Base-by-base conservation (phyloP, 1,140 invertebrate genomes). In the Drosophila kohkoa region DNA sequence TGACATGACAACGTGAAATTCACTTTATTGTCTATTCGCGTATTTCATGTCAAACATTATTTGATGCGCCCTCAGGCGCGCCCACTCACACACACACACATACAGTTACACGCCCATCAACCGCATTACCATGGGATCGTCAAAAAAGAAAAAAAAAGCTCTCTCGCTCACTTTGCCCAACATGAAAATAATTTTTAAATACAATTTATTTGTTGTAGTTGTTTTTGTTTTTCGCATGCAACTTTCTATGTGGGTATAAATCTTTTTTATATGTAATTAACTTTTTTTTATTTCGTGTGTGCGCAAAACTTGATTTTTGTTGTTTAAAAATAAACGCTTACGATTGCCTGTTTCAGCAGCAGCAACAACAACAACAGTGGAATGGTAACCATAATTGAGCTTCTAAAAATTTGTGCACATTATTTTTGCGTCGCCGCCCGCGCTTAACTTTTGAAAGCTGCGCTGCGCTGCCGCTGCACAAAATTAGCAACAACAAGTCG, bases 1-100 rank as follows among this genome's bases (percentile, higher is more conserved):
- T 78, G 83, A 83, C 77, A 88, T 87, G 85, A 87, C 80, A 87
- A 83, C 83, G 81, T 88, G 81, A 88, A 88, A 88, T 88, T 88
- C 82, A 83, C 74, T 88, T 89, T 88, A 88, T 88, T 89, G 73
- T 83, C 83, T 88, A 74, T 77, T 46, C 82, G 82, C 77, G 75
- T 87, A 82, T 88, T 79, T 70, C 80, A 82, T 87, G 82, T 87
- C 66, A 83, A 88, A 87, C 85, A 88, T 80, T 87, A 82, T 87
- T 88, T 65, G 85, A 83, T 83, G 83, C 74, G 83, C 83, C 83
- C 81, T 83, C 83, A 74, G 85, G 65, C 85, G 66, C 80, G 72
- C 85, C 76, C 79, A 82, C 77, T 60, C 67, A 75, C 77, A 75
- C 15, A 76, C 58, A 60, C 60, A 75, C 63, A 35, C 32, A 35